Evolutionary conservation across 2,113 vertebrate genomes (phyloP).

Genomic region (Bufo bufo): DNA sequence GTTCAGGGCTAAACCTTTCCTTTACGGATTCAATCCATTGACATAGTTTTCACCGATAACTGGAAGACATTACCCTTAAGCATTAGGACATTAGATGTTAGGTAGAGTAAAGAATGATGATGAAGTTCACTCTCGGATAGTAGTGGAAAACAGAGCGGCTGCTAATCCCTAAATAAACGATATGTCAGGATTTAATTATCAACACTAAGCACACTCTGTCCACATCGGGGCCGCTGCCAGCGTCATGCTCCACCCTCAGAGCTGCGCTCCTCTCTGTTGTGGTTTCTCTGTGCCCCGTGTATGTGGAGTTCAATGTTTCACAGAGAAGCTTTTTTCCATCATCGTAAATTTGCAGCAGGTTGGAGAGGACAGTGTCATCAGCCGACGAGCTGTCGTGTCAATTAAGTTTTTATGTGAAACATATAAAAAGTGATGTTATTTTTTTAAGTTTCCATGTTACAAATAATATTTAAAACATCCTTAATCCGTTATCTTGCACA

Average conservation of each 20-base stretch:
- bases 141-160: constrained; percentile 17
- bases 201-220: constrained; percentile 24
- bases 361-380: not conserved
- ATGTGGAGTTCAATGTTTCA: not conserved
- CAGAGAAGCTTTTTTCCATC: not conserved
- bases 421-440: too few species aligned
- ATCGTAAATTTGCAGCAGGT: not conserved
- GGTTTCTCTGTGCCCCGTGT: not conserved
- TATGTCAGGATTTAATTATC: constrained; percentile 20
- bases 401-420: too few species aligned
- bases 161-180: constrained; percentile 10
- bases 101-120: not conserved
- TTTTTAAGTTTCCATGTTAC: too few species aligned
- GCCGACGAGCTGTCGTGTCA: too few species aligned
- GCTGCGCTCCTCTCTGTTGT: not conserved
- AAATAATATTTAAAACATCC: too few species aligned
- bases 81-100: not conserved
- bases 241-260: not conserved
- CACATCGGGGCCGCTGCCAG: not conserved
- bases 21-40: not conserved
- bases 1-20: not conserved
- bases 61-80: not conserved
- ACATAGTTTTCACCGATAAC: not conserved
- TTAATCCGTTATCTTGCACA: too few species aligned
- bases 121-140: not conserved